These are phyloP conservation scores for Heliconius erato DNA, from an alignment of 2,888 invertebrate species.

Conservation along the genomic window DNA sequence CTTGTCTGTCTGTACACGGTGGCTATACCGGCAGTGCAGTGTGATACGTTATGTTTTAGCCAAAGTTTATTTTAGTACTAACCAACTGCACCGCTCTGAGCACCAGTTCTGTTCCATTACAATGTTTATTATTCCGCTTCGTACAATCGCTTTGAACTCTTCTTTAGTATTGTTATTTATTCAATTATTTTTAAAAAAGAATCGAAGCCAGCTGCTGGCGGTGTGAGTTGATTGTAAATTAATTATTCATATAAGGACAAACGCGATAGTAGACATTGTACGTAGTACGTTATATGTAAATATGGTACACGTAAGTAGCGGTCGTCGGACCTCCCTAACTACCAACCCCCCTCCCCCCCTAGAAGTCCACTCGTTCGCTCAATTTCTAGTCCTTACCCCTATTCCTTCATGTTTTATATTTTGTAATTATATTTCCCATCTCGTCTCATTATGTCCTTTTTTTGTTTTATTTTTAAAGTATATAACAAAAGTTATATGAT, in stretches of 20 bases:
- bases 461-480: background rate
- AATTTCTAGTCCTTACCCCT: constrained; percentile 71
- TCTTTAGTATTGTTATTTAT: background rate
- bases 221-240: background rate
- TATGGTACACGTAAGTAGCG: constrained; percentile 1
- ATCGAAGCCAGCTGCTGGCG: background rate
- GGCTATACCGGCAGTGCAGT: constrained; percentile 45
- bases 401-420: background rate
- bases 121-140: background rate
- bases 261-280: too few species aligned
- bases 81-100: constrained; percentile 59
- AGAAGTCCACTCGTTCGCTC: constrained; percentile 59
- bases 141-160: background rate
- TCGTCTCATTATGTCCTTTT: background rate
- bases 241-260: background rate
- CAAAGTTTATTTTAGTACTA: constrained; percentile 77
- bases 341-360: constrained; percentile 32
- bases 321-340: background rate
- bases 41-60: constrained; percentile 70
- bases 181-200: constrained; percentile 7
- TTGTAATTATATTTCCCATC: background rate
- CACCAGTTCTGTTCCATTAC: constrained; percentile 53
- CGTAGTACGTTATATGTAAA: background rate
- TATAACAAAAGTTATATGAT: too few species aligned
- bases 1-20: too few species aligned